These are phyloP conservation scores for Hydractinia symbiolongicarpus DNA, from an alignment of 30 jellyfish, hydroid and myxozoan species.

Conservation along the genomic window DNA sequence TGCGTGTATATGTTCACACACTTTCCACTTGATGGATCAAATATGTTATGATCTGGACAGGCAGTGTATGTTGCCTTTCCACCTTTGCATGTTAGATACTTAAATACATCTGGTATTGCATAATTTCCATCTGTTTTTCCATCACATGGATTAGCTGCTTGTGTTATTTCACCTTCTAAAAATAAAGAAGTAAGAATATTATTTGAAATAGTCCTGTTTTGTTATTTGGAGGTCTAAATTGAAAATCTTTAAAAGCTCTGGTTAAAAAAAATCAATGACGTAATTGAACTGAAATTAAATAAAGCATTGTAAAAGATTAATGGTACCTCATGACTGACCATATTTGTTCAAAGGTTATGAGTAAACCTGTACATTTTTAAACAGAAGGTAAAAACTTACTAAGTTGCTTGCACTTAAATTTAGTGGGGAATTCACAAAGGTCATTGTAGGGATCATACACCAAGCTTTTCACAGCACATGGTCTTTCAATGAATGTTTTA, in stretches of 20 bases:
- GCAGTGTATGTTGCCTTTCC: constrained; percentile 30
- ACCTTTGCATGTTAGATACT: constrained; percentile 47
- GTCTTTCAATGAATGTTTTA: background rate
- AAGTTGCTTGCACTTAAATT: constrained; percentile 1
- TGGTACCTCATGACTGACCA: too few relatives aligned
- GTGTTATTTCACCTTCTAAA: too few relatives aligned
- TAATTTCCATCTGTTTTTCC: constrained; percentile 66
- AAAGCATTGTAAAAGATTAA: too few relatives aligned
- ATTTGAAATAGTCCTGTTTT: too few relatives aligned
- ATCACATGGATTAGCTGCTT: constrained; percentile 34
- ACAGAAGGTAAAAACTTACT: background rate
- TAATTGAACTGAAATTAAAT: too few relatives aligned
- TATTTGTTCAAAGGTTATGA: too few relatives aligned
- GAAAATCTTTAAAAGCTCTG: too few relatives aligned
- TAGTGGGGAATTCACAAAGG: constrained; percentile 2
- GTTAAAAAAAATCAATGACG: too few relatives aligned
- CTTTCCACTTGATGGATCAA: background rate
- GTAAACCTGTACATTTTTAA: too few relatives aligned
- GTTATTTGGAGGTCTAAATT: too few relatives aligned
- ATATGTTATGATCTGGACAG: constrained; percentile 64
- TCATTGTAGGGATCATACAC: constrained; percentile 13
- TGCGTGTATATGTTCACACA: background rate
- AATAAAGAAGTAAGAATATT: too few relatives aligned
- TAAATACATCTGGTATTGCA: constrained; percentile 62
- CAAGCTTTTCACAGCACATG: background rate